A percentile compares a stretch with the other conserved stretches of the same genome.
Evolutionary conservation across 2,888 invertebrate genomes (phyloP).

Genomic region (Antheraea assamensis): DNA sequence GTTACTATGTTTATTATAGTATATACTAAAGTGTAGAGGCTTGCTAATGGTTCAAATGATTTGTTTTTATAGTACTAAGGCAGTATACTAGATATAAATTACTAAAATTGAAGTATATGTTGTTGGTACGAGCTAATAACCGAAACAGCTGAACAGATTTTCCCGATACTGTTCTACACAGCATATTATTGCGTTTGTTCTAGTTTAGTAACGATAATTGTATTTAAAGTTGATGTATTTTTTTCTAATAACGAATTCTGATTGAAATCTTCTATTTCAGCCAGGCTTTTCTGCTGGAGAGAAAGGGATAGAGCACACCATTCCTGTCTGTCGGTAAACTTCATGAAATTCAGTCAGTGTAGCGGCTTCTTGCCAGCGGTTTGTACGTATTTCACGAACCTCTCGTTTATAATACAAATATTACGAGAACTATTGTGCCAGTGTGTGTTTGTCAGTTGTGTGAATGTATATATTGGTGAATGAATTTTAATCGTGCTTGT

Average conservation of each 20-base stretch:
- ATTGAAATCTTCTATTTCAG: constrained; percentile 45
- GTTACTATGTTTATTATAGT: too few relatives aligned
- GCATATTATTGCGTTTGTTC: too few relatives aligned
- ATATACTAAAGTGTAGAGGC: too few relatives aligned
- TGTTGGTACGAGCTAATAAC: too few relatives aligned
- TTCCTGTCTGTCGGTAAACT: constrained; percentile 37
- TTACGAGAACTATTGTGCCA: constrained; percentile 43
- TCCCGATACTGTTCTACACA: too few relatives aligned
- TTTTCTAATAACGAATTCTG: constrained; percentile 56
- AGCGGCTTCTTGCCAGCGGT: constrained; percentile 35
- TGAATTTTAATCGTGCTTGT: constrained; percentile 44
- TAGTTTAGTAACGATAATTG: too few relatives aligned
- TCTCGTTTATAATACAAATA: constrained; percentile 28
- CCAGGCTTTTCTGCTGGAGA: constrained; percentile 35
- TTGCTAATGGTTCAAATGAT: too few relatives aligned
- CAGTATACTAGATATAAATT: too few relatives aligned
- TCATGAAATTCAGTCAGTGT: constrained; percentile 45
- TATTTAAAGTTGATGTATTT: too few relatives aligned
- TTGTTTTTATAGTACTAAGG: too few relatives aligned
- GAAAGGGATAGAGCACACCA: constrained; percentile 34
- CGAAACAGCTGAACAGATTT: too few relatives aligned
- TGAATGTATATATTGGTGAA: constrained; percentile 22
- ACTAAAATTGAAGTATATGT: too few relatives aligned
- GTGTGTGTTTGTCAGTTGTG: constrained; percentile 27
- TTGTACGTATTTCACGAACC: constrained; percentile 36